phyloP scores from a whole-genome alignment of 2,888 invertebrate species.

The Agrilus mali region DNA sequence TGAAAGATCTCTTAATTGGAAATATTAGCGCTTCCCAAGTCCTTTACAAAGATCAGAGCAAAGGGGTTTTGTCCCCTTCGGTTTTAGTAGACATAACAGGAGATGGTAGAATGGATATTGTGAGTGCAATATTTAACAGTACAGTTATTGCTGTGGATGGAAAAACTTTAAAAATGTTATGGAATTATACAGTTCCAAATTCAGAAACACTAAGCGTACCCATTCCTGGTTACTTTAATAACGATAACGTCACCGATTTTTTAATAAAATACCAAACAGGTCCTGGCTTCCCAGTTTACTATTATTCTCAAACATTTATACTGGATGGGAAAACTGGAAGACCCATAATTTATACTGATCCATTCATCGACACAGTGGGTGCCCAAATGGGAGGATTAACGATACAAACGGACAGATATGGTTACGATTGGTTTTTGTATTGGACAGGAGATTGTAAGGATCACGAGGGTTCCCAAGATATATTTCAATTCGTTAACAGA shows the following conservation, averaged over 20 bases:
- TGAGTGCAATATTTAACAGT: conserved; percentile 60
- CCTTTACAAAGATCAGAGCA: conserved; percentile 44
- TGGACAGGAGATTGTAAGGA: conserved; percentile 59
- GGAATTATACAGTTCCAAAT: conserved; percentile 55
- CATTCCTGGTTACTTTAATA: conserved; percentile 65
- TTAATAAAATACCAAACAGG: conserved; percentile 56
- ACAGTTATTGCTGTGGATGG: conserved; percentile 63
- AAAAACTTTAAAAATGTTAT: conserved; percentile 48
- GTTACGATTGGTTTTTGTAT: conserved; percentile 65
- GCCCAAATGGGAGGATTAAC: conserved; percentile 47
- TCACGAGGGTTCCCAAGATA: conserved; percentile 35
- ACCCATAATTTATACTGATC: conserved; percentile 42
- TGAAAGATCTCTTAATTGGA: conserved; percentile 41
- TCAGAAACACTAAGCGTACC: conserved; percentile 65
- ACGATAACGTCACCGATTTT: conserved; percentile 65
- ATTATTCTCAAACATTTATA: conserved; percentile 51
- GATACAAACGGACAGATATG: conserved; percentile 44
- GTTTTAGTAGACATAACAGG: conserved; percentile 58
- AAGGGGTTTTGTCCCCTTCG: conserved; percentile 54
- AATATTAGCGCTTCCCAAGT: conserved; percentile 36
- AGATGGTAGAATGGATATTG: conserved; percentile 58
- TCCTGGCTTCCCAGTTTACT: conserved; percentile 60
- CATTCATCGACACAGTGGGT: conserved; percentile 46
- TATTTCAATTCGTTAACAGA: conserved; percentile 38
- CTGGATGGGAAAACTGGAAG: conserved; percentile 50